Evolutionary conservation across 2,113 vertebrate genomes (phyloP), one percentile per base, ranked within the genome.

Genomic region (Dasyurus viverrinus): DNA sequence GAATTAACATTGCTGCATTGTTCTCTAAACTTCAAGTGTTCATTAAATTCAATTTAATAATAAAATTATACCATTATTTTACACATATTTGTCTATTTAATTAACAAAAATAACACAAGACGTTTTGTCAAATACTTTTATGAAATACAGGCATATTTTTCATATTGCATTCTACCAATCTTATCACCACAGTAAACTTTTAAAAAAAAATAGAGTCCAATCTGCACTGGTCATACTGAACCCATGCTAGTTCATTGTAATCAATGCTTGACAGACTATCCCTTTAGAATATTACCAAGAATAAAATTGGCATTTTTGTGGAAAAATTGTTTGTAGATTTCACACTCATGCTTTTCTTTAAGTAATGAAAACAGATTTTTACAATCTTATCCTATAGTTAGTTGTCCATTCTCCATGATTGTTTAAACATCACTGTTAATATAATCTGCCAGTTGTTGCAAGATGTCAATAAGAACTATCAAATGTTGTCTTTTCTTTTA

Each of bases 401-500:
- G 30, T 19, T 68, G 25, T 4, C 16, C 36, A 76, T 76, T 19
- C 30, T n/a, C 68, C n/a, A 2, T 84, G 68, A 84, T 8, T 42
- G n/a, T 84, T 42, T 19, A 42, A 22, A 42, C 19, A 84, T 42
- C 19, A 42, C 8, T 84, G 19, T 42, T 2, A 42, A 42, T 42
- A 42, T 8, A 42, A 84, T 8, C 6, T 42, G 19, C 7, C n/a
- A 84, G 6, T 84, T 42, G 1, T 42, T 84, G n/a, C n/a, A 84
- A 84, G 16, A 3, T 42, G 68, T 84, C 68, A 84, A 84, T 84
- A 42, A 84, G 19, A 92, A n/a, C 53, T 48, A 91, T 91, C 25
- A 96, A 95, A 68, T 16, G 91, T 89, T 27, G 1, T 48, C 91
- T 90, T 46, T 19, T 52, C 16, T 57, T 96, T 96, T 90, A 36